phyloP scores from a whole-genome alignment of 2,113 vertebrate species.

The Colinus virginianus region DNA sequence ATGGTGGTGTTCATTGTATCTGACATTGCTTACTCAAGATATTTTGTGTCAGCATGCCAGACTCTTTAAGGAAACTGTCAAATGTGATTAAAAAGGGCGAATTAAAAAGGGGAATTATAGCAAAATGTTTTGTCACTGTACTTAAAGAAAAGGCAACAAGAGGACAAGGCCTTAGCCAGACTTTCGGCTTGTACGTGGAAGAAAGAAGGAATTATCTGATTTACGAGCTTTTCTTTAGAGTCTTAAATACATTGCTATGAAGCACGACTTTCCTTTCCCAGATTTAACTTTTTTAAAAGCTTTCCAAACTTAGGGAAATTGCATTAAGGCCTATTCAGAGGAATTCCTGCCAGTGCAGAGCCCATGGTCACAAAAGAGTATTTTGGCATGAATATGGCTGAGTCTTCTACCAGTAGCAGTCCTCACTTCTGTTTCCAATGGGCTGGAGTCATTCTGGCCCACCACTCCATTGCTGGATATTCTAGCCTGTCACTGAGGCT shows the following conservation, averaged over 20 bases:
- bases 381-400: neutral
- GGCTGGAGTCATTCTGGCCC: neutral
- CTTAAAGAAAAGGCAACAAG: neutral
- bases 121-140: neutral
- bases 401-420: neutral
- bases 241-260: neutral
- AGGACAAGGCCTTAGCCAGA: neutral
- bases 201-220: neutral
- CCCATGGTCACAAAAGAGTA: neutral
- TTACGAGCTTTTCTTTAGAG: neutral
- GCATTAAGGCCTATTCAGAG: neutral
- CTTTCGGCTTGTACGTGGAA: neutral
- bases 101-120: neutral
- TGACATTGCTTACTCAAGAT: neutral
- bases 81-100: neutral
- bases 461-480: neutral
- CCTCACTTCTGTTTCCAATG: neutral
- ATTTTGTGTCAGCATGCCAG: neutral
- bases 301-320: neutral
- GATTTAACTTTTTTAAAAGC: neutral
- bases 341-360: neutral
- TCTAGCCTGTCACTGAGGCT: neutral
- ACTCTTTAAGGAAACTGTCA: neutral
- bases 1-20: neutral
- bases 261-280: neutral